Conservation (phyloP, 92 coral and sea anemone species). For the Palythoa caribaeorum region DNA sequence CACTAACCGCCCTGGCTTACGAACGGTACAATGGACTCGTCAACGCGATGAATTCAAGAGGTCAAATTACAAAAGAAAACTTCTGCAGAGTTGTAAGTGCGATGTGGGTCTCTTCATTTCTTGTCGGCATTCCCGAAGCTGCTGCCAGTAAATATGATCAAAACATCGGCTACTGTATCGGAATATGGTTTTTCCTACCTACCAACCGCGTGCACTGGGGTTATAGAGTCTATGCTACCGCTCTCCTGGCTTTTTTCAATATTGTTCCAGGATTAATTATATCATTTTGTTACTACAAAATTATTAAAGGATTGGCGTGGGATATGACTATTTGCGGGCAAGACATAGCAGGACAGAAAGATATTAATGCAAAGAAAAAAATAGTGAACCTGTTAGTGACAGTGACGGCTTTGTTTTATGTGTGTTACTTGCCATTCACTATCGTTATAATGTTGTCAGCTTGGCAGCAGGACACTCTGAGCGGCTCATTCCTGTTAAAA, state of each 20-base stretch:
- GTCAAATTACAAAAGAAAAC: constrained; percentile 29
- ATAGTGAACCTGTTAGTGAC: constrained; percentile 3
- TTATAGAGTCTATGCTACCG: constrained; percentile 30
- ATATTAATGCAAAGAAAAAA: constrained; percentile 21
- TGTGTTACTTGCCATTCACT: constrained; percentile 20
- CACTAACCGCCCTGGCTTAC: constrained; percentile 33
- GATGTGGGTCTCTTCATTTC: constrained; percentile 23
- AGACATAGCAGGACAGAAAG: constrained; percentile 13
- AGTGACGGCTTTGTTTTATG: constrained; percentile 14
- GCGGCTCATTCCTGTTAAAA: neutral
- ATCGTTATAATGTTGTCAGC: neutral
- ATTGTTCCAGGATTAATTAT: constrained; percentile 8
- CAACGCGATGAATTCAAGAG: constrained; percentile 10
- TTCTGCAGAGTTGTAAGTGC: neutral
- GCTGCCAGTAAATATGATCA: constrained; percentile 16
- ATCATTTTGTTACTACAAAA: constrained; percentile 27
- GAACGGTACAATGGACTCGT: constrained; percentile 36
- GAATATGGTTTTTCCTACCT: neutral
- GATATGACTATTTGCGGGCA: constrained; percentile 35
- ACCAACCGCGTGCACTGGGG: constrained; percentile 15
- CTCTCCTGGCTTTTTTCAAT: constrained; percentile 18
- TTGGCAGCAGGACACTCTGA: neutral
- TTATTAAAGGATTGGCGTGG: constrained; percentile 28
- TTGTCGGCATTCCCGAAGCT: constrained; percentile 21
- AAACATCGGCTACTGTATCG: constrained; percentile 7